Base-by-base conservation (phyloP, 2,113 vertebrate genomes). In the Tenebrosternarchus preto region DNA sequence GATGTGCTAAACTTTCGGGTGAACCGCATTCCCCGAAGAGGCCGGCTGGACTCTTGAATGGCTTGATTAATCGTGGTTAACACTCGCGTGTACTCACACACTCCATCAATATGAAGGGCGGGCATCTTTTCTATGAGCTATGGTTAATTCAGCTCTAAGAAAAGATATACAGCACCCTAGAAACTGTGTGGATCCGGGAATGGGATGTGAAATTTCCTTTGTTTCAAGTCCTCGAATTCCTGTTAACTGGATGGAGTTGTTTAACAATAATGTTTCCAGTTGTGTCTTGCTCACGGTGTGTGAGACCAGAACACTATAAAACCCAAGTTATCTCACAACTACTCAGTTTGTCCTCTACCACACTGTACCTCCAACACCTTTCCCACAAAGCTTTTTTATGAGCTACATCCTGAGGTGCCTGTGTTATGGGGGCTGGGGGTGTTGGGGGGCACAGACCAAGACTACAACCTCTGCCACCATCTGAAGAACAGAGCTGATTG, bases 391-490 rank as follows among this genome's bases (percentile, higher is more conserved):
- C 73, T 72, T 70, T 55, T 72, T 80, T 60, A 83, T 71, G 77
- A 19, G 74, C 53, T 33, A 77, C 60, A 68, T 80, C 82, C 83
- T 68, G 68, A 61, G 20, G 63, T 15, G 25, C 33, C 43, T 73
- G 27, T 9, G 39, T 76, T 17, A 60, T 27, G 36, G 39, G 36
- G n/a, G 22, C 24, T 15, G 11, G 29, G 22, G 33, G 46, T 19
- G 24, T 8, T 5, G 53, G 43, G 73, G 73, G 66, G 55, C 90
- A 17, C 46, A 56, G 46, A 57, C 6, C 27, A 27, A 74, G 68
- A 88, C 90, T 92, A 92, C 94, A 94, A 93, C 94, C 93, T 95
- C 92, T 92, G 92, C 93, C 92, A 93, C 56, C 82, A 73, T 79
- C 76, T 79, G 78, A 90, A 94, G 94, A 94, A 76, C 73, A 81